Evolutionary conservation across 2,797 vertebrate species (phyloP).

Genomic region (Myripristis jacobus): DNA sequence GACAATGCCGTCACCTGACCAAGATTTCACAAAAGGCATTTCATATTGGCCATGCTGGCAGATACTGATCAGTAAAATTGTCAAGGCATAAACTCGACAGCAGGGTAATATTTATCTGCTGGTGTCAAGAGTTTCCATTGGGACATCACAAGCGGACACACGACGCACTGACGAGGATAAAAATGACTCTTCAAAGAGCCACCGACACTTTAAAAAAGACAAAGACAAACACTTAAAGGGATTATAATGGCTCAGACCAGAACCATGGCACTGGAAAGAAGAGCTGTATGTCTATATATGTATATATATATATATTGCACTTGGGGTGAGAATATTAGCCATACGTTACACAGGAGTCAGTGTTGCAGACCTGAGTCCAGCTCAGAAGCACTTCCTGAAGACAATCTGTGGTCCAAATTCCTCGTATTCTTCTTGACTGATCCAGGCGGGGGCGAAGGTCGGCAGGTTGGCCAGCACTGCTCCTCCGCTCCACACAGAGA

Average conservation of each 20-base stretch:
- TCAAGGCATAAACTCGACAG: background rate
- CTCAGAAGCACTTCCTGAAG: conserved; percentile 85
- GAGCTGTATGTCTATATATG: background rate
- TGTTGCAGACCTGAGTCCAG: background rate
- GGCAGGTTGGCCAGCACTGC: conserved; percentile 77
- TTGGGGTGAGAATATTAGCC: background rate
- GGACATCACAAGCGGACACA: background rate
- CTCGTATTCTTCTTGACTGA: conserved; percentile 81
- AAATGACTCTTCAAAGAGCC: background rate
- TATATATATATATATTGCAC: conserved; percentile 45
- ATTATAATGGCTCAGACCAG: conserved; percentile 1
- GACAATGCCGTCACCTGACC: background rate
- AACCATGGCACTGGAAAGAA: conserved; percentile 25
- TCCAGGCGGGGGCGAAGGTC: conserved; percentile 75
- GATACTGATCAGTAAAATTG: background rate
- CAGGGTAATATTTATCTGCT: background rate
- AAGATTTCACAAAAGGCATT: background rate
- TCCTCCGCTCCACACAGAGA: conserved; percentile 82
- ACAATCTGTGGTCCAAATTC: conserved; percentile 83
- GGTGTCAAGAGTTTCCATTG: background rate
- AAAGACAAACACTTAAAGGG: background rate
- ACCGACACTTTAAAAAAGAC: background rate
- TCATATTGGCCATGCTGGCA: background rate
- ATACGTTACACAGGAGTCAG: conserved; percentile 9
- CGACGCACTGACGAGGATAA: background rate